Percentiles rank a stretch among this genome's conserved stretches.
Conservation (phyloP, 2,113 vertebrate species). For the Mesembrinibis cayennensis region DNA sequence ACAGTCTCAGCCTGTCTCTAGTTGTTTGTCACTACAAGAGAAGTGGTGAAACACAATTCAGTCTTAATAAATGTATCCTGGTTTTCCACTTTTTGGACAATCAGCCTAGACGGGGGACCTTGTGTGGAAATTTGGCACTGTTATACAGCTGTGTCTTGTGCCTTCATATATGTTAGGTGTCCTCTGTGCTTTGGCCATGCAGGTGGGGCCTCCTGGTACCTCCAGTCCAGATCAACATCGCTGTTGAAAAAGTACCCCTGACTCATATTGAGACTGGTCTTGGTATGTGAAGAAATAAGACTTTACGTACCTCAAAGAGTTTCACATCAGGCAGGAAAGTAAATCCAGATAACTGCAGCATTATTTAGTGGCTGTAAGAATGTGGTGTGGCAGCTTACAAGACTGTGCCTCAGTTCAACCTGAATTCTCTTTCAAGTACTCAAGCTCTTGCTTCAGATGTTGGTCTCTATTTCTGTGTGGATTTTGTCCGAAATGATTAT, state of each 20-base stretch:
- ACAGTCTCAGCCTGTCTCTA: not conserved
- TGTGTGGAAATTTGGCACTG: not conserved
- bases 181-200: fast-evolving
- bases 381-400: not conserved
- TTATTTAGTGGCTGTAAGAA: not conserved
- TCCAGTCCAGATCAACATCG: not conserved
- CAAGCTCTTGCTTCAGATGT: not conserved
- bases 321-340: not conserved
- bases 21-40: not conserved
- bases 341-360: not conserved
- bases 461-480: not conserved
- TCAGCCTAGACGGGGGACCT: not conserved
- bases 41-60: not conserved
- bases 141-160: not conserved
- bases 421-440: not conserved
- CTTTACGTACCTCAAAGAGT: no score
- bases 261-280: not conserved
- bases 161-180: not conserved
- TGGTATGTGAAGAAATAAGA: not conserved
- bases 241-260: not conserved
- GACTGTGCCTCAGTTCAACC: not conserved
- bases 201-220: not conserved
- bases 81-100: not conserved
- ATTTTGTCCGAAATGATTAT: not conserved
- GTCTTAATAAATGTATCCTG: not conserved